phyloP scores from a whole-genome alignment of 2,797 vertebrate genomes.

The Pipistrellus kuhlii region DNA sequence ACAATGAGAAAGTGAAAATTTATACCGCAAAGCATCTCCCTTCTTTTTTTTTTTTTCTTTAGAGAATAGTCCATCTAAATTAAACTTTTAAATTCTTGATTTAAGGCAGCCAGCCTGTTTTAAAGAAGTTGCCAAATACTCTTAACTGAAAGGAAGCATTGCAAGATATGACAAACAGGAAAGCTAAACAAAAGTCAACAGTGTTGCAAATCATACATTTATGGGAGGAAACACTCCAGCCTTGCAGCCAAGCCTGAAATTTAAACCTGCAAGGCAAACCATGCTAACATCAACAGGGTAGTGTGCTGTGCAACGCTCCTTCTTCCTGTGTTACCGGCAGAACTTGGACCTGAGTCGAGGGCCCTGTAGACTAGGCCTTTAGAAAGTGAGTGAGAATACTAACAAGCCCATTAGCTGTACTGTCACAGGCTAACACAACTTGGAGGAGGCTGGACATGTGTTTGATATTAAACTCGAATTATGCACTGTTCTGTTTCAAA shows the following conservation, averaged over 20 bases:
- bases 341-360: not conserved
- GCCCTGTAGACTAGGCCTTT: not conserved
- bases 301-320: not conserved
- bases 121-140: constrained; percentile 84
- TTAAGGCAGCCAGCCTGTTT: constrained; percentile 83
- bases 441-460: not conserved
- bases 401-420: not conserved
- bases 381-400: not conserved
- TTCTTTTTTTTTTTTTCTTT: constrained; percentile 67
- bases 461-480: constrained; percentile 26
- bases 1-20: constrained; percentile 70
- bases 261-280: constrained; percentile 64
- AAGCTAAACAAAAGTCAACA: constrained; percentile 85
- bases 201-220: constrained; percentile 83
- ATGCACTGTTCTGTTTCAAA: not conserved
- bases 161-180: constrained; percentile 82
- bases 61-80: constrained; percentile 82
- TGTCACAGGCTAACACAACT: not conserved
- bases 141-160: constrained; percentile 80
- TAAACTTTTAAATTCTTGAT: constrained; percentile 84
- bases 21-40: constrained; percentile 67
- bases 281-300: not conserved
- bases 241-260: constrained; percentile 76
- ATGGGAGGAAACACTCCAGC: constrained; percentile 75
- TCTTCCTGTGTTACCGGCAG: not conserved